Evolutionary conservation across 2,888 invertebrate species (phyloP).

Genomic region (Nemoura dubitans): DNA sequence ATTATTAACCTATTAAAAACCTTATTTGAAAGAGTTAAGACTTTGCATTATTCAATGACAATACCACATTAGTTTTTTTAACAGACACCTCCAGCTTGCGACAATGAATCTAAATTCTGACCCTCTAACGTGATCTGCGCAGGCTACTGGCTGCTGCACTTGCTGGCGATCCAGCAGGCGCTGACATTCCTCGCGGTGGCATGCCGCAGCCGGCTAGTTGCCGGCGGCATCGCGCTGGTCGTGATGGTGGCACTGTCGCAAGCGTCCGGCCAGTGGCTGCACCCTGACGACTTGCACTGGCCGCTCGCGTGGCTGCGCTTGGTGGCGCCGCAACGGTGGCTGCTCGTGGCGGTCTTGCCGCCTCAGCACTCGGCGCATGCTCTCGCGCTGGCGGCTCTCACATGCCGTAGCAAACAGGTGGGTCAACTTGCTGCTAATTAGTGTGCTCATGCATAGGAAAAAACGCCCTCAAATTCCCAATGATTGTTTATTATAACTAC

Average conservation of each 20-base stretch:
- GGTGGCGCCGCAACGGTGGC: conserved; percentile 78
- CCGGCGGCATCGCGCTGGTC: conserved; percentile 69
- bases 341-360: conserved; percentile 71
- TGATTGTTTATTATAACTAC: no score
- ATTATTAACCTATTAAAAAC: no score
- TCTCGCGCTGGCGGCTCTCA: conserved; percentile 65
- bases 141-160: conserved; percentile 73
- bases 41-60: no score
- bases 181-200: conserved; percentile 72
- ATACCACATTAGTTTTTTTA: no score
- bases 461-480: no score
- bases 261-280: conserved; percentile 75
- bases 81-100: no score
- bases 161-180: conserved; percentile 55
- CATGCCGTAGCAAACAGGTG: conserved; percentile 79
- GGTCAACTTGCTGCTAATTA: conserved; percentile 49
- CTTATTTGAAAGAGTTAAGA: no score
- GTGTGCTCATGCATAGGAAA: no score
- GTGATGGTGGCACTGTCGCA: conserved; percentile 69
- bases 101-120: no score
- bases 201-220: conserved; percentile 69
- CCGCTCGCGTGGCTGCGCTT: conserved; percentile 74
- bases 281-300: conserved; percentile 72
- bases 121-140: not conserved
- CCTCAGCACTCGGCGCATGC: conserved; percentile 74